Evolutionary conservation across 2,113 vertebrate species (phyloP), one percentile per base, ranked within the genome.

Genomic region (Acanthochromis polyacanthus): DNA sequence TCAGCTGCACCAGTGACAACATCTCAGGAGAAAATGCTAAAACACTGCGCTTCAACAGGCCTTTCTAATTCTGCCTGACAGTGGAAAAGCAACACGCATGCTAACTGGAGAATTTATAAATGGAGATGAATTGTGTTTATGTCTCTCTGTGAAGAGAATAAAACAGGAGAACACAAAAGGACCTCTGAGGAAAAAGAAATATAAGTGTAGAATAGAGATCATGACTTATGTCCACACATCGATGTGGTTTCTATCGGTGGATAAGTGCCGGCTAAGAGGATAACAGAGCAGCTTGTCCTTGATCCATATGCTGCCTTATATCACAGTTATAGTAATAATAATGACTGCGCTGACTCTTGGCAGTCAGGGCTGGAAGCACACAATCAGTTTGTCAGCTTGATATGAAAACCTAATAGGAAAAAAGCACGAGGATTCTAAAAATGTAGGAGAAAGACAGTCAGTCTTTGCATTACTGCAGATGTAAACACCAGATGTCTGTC

Each of bases 261-360:
- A 50, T 77, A 32, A 85, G 85, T 89, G 78, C 80, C 50, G 59
- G 46, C 71, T 71, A 83, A 88, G 71, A 81, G 79, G 86, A 91
- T 88, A 76, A 82, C 87, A 67, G 64, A 73, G 25, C 62, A 61
- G 30, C 3, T 3, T 67, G 64, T 63, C 68, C 61, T 72, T 63
- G 57, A 76, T 81, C 62, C 53, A 61, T 71, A 71, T 56, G 48
- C 68, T 71, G 59, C 72, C 72, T 89, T 78, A 40, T 51, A 61
- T 73, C 53, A 62, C 38, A 20, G 14, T 28, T 78, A 38, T 57
- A 43, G 62, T 67, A 71, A 65, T 74, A 71, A 65, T 74, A 77
- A 74, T 59, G 46, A 25, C 4, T 12, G 32, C 67, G 66, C 17
- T 68, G 48, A 59, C 52, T 40, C 12, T 22, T 60, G 46, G 58